phyloP scores from a whole-genome alignment of 2,113 vertebrate species.

The Oostethus manadensis region DNA sequence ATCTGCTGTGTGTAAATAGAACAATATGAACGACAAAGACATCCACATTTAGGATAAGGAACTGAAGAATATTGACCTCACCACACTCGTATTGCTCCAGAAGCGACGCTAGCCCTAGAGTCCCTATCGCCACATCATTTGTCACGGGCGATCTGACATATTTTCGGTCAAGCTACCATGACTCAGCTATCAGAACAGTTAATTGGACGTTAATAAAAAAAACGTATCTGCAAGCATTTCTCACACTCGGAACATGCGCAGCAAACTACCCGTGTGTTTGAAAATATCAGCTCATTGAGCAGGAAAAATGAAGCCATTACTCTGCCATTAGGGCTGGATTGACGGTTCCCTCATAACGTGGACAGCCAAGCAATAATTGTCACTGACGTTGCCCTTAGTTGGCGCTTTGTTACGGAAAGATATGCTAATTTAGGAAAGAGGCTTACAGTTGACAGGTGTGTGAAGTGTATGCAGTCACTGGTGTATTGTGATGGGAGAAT shows the following conservation, averaged over 20 bases:
- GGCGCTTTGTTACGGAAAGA: slow-evolving; percentile 63
- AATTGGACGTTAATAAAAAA: slow-evolving; percentile 28
- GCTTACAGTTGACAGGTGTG: slow-evolving; percentile 52
- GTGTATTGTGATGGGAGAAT: background rate
- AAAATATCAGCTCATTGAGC: slow-evolving; percentile 41
- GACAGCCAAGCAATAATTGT: slow-evolving; percentile 62
- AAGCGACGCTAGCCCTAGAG: too few relatives aligned
- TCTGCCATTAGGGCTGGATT: slow-evolving; percentile 66
- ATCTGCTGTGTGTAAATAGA: too few relatives aligned
- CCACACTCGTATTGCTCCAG: too few relatives aligned
- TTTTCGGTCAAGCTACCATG: background rate
- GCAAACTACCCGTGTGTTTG: slow-evolving; percentile 33
- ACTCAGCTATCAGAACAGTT: slow-evolving; percentile 10
- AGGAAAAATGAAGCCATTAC: slow-evolving; percentile 71
- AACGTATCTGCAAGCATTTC: slow-evolving; percentile 12
- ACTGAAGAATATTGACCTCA: too few relatives aligned
- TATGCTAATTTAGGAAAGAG: slow-evolving; percentile 55
- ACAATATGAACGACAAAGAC: too few relatives aligned
- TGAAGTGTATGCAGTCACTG: background rate
- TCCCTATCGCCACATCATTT: background rate
- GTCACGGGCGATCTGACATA: background rate
- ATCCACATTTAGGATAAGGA: too few relatives aligned
- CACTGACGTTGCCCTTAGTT: slow-evolving; percentile 52
- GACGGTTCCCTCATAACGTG: slow-evolving; percentile 54
- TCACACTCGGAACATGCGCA: background rate